phyloP scores from a whole-genome alignment of 2,888 invertebrate species.

The Scaptomyza flava region DNA sequence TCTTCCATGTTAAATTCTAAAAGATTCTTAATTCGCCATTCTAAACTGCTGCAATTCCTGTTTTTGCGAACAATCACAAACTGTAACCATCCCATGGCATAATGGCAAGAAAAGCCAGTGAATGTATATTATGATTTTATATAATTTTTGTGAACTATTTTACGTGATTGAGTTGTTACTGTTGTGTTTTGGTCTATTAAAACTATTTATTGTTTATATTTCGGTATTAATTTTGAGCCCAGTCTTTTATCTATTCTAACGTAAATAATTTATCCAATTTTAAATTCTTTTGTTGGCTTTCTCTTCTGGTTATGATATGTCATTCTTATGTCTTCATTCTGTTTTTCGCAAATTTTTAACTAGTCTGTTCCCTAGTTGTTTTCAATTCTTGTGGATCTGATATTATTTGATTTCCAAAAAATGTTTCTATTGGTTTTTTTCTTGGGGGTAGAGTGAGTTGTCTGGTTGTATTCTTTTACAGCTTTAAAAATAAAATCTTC shows the following conservation, averaged over 20 bases:
- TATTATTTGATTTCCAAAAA: background rate
- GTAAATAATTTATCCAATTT: too few species aligned
- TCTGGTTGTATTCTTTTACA: conserved; percentile 36
- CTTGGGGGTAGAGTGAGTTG: conserved; percentile 38
- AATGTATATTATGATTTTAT: too few species aligned
- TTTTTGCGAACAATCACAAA: too few species aligned
- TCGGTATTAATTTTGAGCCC: conserved; percentile 44
- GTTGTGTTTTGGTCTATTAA: background rate
- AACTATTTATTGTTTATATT: conserved; percentile 1
- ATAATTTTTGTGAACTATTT: too few species aligned
- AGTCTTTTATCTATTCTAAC: background rate
- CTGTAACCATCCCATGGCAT: too few species aligned
- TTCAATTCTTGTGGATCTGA: background rate
- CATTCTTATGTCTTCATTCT: background rate
- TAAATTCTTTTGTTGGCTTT: conserved; percentile 20
- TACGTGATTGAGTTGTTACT: background rate
- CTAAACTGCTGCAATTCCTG: too few species aligned
- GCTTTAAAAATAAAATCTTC: conserved; percentile 26
- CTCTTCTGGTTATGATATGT: conserved; percentile 28
- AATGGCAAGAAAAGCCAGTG: too few species aligned
- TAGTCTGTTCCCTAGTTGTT: background rate
- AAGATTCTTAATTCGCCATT: too few species aligned
- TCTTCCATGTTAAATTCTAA: too few species aligned
- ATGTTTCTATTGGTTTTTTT: conserved; percentile 38
- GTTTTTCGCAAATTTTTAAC: background rate